These are phyloP conservation scores for Taenioides sp. DNA, from an alignment of 2,797 vertebrate species.

Conservation along the genomic window DNA sequence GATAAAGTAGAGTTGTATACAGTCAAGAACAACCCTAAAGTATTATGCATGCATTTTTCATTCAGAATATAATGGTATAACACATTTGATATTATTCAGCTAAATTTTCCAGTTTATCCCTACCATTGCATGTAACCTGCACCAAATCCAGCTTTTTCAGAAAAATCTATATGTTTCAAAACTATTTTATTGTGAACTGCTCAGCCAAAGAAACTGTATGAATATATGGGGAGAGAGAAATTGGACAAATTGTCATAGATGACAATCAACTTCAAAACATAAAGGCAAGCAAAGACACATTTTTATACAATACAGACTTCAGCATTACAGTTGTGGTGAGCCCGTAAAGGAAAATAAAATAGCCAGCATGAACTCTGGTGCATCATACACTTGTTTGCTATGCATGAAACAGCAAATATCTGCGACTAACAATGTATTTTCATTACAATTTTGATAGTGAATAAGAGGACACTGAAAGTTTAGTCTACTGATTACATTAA, in stretches of 20 bases:
- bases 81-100: background rate
- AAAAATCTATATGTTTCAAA: background rate
- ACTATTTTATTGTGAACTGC: background rate
- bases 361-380: conserved; percentile 32
- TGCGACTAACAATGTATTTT: conserved; percentile 4
- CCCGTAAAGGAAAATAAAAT: background rate
- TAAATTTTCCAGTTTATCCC: background rate
- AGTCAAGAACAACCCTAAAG: conserved; percentile 33
- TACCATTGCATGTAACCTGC: background rate
- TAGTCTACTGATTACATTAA: conserved; percentile 1
- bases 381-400: conserved; percentile 41
- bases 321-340: background rate
- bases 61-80: background rate
- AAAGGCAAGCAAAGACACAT: background rate
- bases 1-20: conserved; percentile 49
- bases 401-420: conserved; percentile 14
- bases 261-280: background rate
- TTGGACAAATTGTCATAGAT: background rate
- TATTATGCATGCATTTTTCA: background rate
- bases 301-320: background rate
- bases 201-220: background rate
- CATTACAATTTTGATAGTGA: conserved; percentile 1
- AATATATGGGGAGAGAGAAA: background rate
- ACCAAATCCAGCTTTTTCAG: background rate
- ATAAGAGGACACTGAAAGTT: background rate